These are phyloP conservation scores for Plebejus argus DNA, from an alignment of 2,888 invertebrate species.

Conservation along the genomic window DNA sequence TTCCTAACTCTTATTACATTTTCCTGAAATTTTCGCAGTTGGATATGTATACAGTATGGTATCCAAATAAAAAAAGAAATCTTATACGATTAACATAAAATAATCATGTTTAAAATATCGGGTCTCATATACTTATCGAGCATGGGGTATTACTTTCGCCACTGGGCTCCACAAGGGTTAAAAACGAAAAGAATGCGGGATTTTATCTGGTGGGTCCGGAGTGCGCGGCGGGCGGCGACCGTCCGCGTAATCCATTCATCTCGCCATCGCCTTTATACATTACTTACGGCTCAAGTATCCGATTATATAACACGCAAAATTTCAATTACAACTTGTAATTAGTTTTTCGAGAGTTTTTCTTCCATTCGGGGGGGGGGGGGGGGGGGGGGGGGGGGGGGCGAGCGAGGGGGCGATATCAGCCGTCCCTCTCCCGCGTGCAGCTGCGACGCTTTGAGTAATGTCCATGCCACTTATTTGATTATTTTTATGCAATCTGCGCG, in stretches of 20 bases:
- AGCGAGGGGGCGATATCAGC: too few species aligned
- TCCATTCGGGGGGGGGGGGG: conserved; percentile 74
- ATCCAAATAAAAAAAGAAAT: not conserved
- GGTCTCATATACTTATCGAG: not conserved
- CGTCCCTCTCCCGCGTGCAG: conserved; percentile 55
- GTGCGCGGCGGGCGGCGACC: conserved; percentile 41
- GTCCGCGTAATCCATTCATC: conserved; percentile 70
- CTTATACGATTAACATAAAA: not conserved
- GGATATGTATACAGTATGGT: too few species aligned
- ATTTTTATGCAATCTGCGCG: conserved; percentile 78
- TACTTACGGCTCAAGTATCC: conserved; percentile 81
- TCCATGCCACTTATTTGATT: conserved; percentile 78
- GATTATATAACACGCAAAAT: conserved; percentile 83
- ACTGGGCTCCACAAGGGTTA: not conserved
- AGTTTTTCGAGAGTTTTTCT: conserved; percentile 83
- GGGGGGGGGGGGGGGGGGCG: conserved; percentile 58
- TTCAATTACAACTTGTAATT: conserved; percentile 83
- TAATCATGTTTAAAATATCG: not conserved
- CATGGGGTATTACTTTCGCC: not conserved
- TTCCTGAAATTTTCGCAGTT: too few species aligned
- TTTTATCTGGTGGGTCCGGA: conserved; percentile 52
- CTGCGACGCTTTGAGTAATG: conserved; percentile 73
- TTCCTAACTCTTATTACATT: too few species aligned
- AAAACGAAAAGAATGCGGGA: conserved; percentile 51
- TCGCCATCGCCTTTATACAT: conserved; percentile 79